Evolutionary conservation across 2,797 vertebrate species (phyloP).

Genomic region (Cossypha dichroa): DNA sequence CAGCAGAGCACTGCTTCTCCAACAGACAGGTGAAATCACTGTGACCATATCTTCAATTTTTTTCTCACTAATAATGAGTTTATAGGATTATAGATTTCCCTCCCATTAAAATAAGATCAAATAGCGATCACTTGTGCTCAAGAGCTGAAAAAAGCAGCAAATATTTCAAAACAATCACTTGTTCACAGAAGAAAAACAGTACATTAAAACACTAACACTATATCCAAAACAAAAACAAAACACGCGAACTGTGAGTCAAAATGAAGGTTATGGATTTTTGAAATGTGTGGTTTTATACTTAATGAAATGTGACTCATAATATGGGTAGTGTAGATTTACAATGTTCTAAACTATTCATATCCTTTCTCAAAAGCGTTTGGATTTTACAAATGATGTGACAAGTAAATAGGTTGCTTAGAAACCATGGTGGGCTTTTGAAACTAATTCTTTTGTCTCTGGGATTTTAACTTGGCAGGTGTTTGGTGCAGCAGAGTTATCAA

Average conservation of each 20-base stretch:
- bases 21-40: background rate
- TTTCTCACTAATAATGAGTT: background rate
- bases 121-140: background rate
- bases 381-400: constrained; percentile 65
- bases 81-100: background rate
- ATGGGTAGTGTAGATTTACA: constrained; percentile 40
- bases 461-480: constrained; percentile 59
- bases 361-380: constrained; percentile 16
- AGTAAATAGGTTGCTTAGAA: constrained; percentile 63
- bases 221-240: constrained; percentile 40
- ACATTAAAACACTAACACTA: constrained; percentile 21
- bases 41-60: background rate
- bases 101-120: constrained; percentile 19
- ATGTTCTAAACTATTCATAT: constrained; percentile 52
- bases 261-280: constrained; percentile 54
- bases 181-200: constrained; percentile 31
- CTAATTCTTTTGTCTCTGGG: constrained; percentile 45
- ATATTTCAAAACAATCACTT: constrained; percentile 56
- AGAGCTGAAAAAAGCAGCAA: constrained; percentile 39
- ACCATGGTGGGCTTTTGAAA: constrained; percentile 63
- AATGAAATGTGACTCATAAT: constrained; percentile 48
- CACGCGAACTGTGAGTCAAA: constrained; percentile 33
- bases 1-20: background rate
- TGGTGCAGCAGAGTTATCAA: constrained; percentile 28
- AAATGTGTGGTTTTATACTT: constrained; percentile 36